Evolutionary conservation across 2,888 invertebrate species (phyloP).

Genomic region (Siphonodentalium dalli): DNA sequence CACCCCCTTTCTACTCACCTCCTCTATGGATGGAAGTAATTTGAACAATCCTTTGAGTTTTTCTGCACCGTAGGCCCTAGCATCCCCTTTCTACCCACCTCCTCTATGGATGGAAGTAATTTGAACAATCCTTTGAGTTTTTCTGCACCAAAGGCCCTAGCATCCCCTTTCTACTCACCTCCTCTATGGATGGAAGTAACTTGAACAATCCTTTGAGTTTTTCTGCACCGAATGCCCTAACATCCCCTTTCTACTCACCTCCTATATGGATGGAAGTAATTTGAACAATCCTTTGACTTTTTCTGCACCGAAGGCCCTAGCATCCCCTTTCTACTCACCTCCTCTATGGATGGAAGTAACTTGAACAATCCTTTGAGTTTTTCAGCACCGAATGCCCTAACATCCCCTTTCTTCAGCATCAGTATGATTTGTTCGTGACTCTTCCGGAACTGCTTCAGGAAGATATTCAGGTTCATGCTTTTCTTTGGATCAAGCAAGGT

Average conservation of each 20-base stretch:
- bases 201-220: conserved; percentile 66
- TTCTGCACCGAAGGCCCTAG: conserved; percentile 64
- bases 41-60: conserved; percentile 66
- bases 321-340: conserved; percentile 54
- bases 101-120: conserved; percentile 66
- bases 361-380: conserved; percentile 66
- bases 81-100: conserved; percentile 54
- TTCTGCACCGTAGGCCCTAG: conserved; percentile 64
- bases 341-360: conserved; percentile 66
- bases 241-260: conserved; percentile 62
- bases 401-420: conserved; percentile 52
- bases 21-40: conserved; percentile 66
- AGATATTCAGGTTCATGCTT: conserved; percentile 64
- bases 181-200: conserved; percentile 66
- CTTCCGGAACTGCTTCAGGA: conserved; percentile 60
- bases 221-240: conserved; percentile 63
- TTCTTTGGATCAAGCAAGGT: conserved; percentile 62
- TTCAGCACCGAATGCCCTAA: conserved; percentile 63
- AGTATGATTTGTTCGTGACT: conserved; percentile 56
- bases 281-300: conserved; percentile 66
- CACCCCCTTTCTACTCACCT: conserved; percentile 54
- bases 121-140: conserved; percentile 66
- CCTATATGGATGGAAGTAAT: conserved; percentile 66
- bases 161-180: conserved; percentile 63
- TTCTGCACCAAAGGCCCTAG: conserved; percentile 63